phyloP scores from a whole-genome alignment of 2,797 vertebrate species.

The Pipistrellus nathusii region DNA sequence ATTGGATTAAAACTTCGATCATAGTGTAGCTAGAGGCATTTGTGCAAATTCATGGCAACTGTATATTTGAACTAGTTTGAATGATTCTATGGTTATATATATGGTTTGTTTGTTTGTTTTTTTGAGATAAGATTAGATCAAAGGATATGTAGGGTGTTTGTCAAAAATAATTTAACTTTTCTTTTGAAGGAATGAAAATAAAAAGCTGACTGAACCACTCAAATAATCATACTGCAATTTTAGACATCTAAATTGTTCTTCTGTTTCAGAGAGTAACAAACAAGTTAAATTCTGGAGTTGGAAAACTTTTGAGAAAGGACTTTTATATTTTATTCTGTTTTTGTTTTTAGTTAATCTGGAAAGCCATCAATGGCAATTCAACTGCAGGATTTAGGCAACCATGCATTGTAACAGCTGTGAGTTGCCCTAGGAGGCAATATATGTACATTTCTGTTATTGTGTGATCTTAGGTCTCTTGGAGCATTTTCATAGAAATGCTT shows the following conservation, averaged over 20 bases:
- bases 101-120: neutral
- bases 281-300: neutral
- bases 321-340: neutral
- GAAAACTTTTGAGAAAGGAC: neutral
- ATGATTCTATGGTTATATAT: neutral
- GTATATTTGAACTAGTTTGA: neutral
- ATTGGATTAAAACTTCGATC: conserved; percentile 41
- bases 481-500: neutral
- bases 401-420: fast-evolving
- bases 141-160: conserved; percentile 41
- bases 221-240: neutral
- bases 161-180: conserved; percentile 42
- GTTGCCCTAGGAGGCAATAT: too few relatives aligned
- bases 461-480: neutral
- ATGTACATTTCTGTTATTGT: too few relatives aligned
- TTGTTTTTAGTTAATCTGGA: conserved; percentile 32
- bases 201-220: conserved; percentile 50
- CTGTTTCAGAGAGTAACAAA: conserved; percentile 54
- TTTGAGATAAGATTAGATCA: conserved; percentile 53
- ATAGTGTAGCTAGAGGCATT: conserved; percentile 20
- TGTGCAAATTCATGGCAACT: conserved; percentile 19
- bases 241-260: conserved; percentile 43
- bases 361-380: neutral
- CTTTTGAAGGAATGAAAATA: conserved; percentile 57
- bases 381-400: neutral